phyloP scores from a whole-genome alignment of 1,140 invertebrate genomes.

The Temnothorax curvispinosus region DNA sequence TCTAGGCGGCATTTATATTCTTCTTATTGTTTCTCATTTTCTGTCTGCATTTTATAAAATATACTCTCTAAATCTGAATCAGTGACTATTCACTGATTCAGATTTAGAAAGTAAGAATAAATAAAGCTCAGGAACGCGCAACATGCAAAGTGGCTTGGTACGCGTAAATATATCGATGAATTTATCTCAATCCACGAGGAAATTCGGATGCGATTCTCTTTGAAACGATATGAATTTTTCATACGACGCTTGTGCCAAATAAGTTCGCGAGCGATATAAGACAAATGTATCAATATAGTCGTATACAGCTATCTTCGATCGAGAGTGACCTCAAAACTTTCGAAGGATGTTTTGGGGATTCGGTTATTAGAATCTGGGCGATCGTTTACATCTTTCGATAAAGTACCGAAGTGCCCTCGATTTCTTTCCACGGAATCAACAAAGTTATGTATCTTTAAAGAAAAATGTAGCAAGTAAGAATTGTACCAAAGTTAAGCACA shows the following conservation, averaged over 20 bases:
- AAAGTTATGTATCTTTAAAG: neutral
- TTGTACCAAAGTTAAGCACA: neutral
- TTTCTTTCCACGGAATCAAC: neutral
- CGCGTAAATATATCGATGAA: neutral
- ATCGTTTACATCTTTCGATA: neutral
- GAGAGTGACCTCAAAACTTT: constrained; percentile 66
- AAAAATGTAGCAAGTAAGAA: neutral
- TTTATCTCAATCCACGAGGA: neutral
- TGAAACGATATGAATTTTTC: constrained; percentile 41
- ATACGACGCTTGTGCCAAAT: constrained; percentile 56
- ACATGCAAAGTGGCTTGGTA: neutral
- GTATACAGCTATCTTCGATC: constrained; percentile 66
- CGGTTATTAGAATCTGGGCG: constrained; percentile 31
- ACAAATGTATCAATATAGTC: constrained; percentile 17
- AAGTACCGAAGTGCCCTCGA: neutral
- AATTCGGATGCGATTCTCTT: constrained; percentile 10
- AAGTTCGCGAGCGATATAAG: constrained; percentile 57
- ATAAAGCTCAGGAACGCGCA: too few species aligned
- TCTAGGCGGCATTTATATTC: neutral
- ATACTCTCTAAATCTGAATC: too few species aligned
- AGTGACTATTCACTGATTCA: too few species aligned
- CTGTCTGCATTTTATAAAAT: neutral
- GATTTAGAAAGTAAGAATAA: neutral
- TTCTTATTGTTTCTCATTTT: neutral
- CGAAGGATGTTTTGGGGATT: constrained; percentile 38